These are phyloP conservation scores for Drosophila equinoxialis DNA, from an alignment of 1,140 invertebrate genomes.

Conservation along the genomic window DNA sequence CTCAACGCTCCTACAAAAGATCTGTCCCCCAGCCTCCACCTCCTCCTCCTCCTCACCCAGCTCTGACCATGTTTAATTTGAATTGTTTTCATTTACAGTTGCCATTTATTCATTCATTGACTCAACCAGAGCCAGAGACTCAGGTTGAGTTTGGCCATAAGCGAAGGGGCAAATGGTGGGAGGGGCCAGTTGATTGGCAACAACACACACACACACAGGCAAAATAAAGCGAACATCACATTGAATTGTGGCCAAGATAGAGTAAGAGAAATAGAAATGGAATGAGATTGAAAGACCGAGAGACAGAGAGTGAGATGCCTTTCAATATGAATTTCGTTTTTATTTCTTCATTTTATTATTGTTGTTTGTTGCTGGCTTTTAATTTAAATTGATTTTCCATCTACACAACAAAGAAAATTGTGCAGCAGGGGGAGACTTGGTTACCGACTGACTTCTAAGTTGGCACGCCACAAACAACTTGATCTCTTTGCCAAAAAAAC, in stretches of 20 bases:
- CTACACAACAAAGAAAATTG: constrained; percentile 8
- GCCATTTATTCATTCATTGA: constrained; percentile 76
- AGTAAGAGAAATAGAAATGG: constrained; percentile 19
- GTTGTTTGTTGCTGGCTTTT: constrained; percentile 33
- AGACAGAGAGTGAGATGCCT: constrained; percentile 17
- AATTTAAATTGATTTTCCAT: constrained; percentile 67
- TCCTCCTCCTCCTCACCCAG: not conserved
- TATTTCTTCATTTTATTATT: constrained; percentile 17
- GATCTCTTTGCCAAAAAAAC: too few relatives aligned
- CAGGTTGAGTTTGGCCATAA: not conserved
- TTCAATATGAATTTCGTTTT: constrained; percentile 65
- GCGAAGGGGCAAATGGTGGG: too few relatives aligned
- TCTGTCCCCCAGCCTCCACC: not conserved
- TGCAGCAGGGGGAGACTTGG: too few relatives aligned
- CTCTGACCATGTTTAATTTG: constrained; percentile 72
- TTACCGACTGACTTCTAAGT: not conserved
- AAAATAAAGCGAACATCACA: constrained; percentile 14
- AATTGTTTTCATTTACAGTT: constrained; percentile 81
- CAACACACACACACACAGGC: constrained; percentile 15
- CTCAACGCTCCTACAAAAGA: not conserved
- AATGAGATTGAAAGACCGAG: not conserved
- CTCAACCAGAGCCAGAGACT: constrained; percentile 36
- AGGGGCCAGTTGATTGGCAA: constrained; percentile 62
- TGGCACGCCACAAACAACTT: not conserved
- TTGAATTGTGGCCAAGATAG: constrained; percentile 21